These are phyloP conservation scores for Andinoacara biseriatus DNA, from an alignment of 2,113 vertebrate genomes.

Conservation along the genomic window DNA sequence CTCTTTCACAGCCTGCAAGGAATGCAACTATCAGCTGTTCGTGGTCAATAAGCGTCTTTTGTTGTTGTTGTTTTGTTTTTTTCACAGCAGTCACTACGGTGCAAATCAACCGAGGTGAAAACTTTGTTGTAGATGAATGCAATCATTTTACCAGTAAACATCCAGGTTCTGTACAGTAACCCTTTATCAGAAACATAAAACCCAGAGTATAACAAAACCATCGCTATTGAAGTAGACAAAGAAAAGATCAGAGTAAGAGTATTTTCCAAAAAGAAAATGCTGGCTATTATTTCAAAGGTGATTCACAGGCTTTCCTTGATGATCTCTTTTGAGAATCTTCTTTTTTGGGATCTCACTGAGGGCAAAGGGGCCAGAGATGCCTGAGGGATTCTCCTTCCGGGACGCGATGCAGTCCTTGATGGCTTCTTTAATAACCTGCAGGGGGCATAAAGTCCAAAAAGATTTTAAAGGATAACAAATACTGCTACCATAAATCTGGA, in stretches of 20 bases:
- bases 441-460: background rate
- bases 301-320: conserved; percentile 68
- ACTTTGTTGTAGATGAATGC: background rate
- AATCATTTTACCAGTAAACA: conserved; percentile 24
- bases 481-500: background rate
- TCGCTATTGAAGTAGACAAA: conserved; percentile 11
- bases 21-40: background rate
- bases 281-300: conserved; percentile 49
- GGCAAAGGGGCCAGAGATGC: conserved; percentile 84
- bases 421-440: conserved; percentile 90
- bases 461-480: background rate
- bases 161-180: conserved; percentile 20
- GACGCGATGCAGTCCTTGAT: conserved; percentile 89
- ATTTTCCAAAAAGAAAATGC: conserved; percentile 60
- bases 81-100: conserved; percentile 9
- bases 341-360: conserved; percentile 88
- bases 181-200: background rate
- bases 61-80: background rate
- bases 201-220: background rate
- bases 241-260: conserved; percentile 7
- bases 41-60: background rate
- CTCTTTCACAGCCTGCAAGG: background rate
- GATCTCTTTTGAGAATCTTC: conserved; percentile 84
- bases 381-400: conserved; percentile 86
- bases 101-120: conserved; percentile 9